Conservation (phyloP, 1,140 invertebrate species). For the Drosophila kepulauana region DNA sequence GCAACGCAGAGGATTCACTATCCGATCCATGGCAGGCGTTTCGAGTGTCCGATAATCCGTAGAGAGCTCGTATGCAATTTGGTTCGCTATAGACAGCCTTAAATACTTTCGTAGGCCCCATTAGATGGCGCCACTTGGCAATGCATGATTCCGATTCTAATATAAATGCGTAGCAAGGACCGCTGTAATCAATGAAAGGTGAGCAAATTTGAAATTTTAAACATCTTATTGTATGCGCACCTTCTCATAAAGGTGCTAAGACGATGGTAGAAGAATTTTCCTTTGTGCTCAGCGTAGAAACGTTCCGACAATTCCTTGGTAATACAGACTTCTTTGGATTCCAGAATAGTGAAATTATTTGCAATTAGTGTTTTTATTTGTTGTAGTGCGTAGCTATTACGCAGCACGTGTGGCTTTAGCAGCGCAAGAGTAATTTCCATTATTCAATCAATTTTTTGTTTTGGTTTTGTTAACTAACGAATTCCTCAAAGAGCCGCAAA, state of each 20-base stretch:
- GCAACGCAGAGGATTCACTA: slow-evolving; percentile 90
- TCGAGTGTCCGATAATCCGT: slow-evolving; percentile 95
- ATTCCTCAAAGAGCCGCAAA: too few species aligned
- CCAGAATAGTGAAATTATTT: slow-evolving; percentile 91
- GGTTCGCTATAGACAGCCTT: slow-evolving; percentile 92
- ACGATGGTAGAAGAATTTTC: slow-evolving; percentile 95
- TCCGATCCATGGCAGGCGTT: slow-evolving; percentile 97
- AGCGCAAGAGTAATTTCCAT: slow-evolving; percentile 88
- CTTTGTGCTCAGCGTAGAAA: slow-evolving; percentile 94
- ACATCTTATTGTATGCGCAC: slow-evolving; percentile 82
- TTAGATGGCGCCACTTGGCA: slow-evolving; percentile 91
- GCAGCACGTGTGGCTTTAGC: slow-evolving; percentile 90
- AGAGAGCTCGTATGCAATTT: slow-evolving; percentile 91
- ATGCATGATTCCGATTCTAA: slow-evolving; percentile 92
- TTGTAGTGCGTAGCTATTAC: slow-evolving; percentile 89
- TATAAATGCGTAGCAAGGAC: slow-evolving; percentile 92
- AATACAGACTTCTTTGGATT: slow-evolving; percentile 88
- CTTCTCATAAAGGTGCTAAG: slow-evolving; percentile 94
- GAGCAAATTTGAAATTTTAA: neutral
- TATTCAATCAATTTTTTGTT: neutral
- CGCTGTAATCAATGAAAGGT: slow-evolving; percentile 87
- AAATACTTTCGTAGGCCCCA: slow-evolving; percentile 95
- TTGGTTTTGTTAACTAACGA: too few species aligned
- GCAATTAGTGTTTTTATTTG: slow-evolving; percentile 89
- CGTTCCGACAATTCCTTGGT: slow-evolving; percentile 88